These are phyloP conservation scores for Scaptomyza tumidula DNA, from an alignment of 2,888 invertebrate species.

Conservation along the genomic window DNA sequence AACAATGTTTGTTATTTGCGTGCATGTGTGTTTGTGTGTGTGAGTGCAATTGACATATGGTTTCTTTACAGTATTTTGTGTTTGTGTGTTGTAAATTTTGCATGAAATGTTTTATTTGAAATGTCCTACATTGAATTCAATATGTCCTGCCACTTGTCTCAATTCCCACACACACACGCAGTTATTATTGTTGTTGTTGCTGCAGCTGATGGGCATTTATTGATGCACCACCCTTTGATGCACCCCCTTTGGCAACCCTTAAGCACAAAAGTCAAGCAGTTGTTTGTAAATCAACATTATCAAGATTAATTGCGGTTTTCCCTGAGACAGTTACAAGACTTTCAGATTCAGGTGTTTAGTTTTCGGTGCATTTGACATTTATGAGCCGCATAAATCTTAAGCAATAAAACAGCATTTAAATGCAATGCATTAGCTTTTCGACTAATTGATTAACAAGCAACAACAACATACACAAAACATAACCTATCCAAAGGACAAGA, in stretches of 20 bases:
- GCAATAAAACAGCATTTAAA: constrained; percentile 50
- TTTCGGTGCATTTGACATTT: constrained; percentile 66
- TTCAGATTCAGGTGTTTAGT: constrained; percentile 7
- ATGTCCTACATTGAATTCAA: constrained; percentile 56
- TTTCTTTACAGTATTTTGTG: constrained; percentile 71
- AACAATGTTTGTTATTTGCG: constrained; percentile 33
- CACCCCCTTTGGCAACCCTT: neutral
- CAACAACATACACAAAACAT: constrained; percentile 1
- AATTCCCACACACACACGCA: constrained; percentile 49
- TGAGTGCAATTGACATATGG: constrained; percentile 78
- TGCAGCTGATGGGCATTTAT: constrained; percentile 65
- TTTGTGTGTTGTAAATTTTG: constrained; percentile 66
- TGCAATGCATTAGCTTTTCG: constrained; percentile 66
- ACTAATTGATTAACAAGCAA: constrained; percentile 67
- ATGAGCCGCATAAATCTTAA: constrained; percentile 73
- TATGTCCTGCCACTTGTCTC: constrained; percentile 54
- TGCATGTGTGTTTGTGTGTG: constrained; percentile 30
- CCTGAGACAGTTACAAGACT: constrained; percentile 31
- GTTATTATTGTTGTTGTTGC: constrained; percentile 5
- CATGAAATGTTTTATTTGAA: constrained; percentile 80
- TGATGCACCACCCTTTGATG: constrained; percentile 3
- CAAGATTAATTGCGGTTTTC: constrained; percentile 63
- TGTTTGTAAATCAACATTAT: constrained; percentile 59
- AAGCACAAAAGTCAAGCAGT: constrained; percentile 55
- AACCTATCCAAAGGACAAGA: constrained; percentile 9